phyloP scores from a whole-genome alignment of 2,888 invertebrate genomes.

The Leucophenga montana region DNA sequence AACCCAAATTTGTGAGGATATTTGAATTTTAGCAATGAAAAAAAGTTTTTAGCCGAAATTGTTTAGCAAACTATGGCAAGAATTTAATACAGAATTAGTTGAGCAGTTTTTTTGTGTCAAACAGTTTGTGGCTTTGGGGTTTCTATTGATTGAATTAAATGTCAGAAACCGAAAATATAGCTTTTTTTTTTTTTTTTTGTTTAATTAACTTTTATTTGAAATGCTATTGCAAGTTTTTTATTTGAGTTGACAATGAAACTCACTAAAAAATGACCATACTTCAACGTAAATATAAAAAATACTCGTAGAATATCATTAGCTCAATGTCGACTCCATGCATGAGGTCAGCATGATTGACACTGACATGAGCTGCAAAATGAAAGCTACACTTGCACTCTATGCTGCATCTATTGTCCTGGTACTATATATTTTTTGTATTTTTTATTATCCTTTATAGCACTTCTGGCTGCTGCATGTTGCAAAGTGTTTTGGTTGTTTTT shows the following conservation, averaged over 20 bases:
- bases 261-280: too few relatives aligned
- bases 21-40: not conserved
- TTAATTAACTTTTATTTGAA: too few relatives aligned
- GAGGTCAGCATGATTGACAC: slow-evolving; percentile 2
- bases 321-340: not conserved
- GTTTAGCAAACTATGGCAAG: not conserved
- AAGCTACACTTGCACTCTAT: not conserved
- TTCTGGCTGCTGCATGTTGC: not conserved
- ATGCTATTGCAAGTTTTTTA: too few relatives aligned
- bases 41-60: not conserved
- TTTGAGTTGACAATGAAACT: not conserved
- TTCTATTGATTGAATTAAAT: too few relatives aligned
- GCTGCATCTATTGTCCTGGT: too few relatives aligned
- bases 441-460: not conserved
- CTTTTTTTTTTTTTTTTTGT: too few relatives aligned
- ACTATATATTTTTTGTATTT: slow-evolving; percentile 3
- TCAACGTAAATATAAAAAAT: not conserved
- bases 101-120: too few relatives aligned
- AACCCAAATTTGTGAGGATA: not conserved
- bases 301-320: too few relatives aligned
- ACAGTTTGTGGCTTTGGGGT: too few relatives aligned
- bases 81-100: too few relatives aligned
- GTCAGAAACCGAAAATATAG: too few relatives aligned
- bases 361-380: not conserved
- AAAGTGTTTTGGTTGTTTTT: slow-evolving; percentile 50